Evolutionary conservation across 2,888 invertebrate species (phyloP).

Genomic region (Eilema sororculum): DNA sequence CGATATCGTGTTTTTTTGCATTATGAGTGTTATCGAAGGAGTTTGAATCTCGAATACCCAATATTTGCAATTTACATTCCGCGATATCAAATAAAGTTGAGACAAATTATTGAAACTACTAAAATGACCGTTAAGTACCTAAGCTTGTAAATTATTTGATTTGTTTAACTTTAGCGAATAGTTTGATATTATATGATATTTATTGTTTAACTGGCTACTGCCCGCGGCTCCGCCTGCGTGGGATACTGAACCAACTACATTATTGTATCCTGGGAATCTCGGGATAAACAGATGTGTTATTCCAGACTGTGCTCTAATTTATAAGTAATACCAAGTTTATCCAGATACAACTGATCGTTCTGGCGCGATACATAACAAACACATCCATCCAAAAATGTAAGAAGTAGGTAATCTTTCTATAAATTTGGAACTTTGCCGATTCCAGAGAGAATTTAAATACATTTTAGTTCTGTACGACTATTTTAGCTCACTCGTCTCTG

Average conservation of each 20-base stretch:
- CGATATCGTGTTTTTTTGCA: background rate
- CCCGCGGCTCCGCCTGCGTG: background rate
- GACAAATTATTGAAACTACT: background rate
- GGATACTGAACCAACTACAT: background rate
- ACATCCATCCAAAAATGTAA: background rate
- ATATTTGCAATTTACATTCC: constrained; percentile 1
- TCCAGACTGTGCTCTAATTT: background rate
- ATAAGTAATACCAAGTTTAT: background rate
- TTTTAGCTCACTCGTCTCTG: background rate
- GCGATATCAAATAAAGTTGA: background rate
- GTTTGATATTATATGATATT: background rate
- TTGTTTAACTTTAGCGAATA: background rate
- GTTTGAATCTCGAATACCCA: background rate
- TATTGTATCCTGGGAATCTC: background rate
- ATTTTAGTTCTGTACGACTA: background rate
- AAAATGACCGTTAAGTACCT: background rate
- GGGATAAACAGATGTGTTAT: background rate
- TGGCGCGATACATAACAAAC: no score
- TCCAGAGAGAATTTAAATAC: background rate
- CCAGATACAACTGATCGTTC: no score
- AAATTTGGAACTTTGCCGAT: constrained; percentile 4
- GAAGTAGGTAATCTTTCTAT: background rate
- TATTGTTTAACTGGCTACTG: background rate
- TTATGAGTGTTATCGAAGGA: background rate
- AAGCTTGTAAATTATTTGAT: background rate